phyloP scores from a whole-genome alignment of 2,113 vertebrate species.

The Labeo rohita region DNA sequence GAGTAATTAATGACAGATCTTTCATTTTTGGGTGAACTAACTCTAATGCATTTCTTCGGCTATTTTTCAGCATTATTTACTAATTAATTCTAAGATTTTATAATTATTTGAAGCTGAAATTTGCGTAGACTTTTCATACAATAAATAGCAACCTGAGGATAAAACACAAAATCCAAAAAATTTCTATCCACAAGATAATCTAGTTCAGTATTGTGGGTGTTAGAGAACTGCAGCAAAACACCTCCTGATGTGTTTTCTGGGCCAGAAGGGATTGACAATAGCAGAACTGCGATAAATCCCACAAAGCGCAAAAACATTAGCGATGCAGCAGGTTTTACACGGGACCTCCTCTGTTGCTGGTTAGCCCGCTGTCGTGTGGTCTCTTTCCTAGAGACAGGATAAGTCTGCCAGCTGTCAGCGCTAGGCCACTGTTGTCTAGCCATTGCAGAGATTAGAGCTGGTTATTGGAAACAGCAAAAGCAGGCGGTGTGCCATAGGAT shows the following conservation, averaged over 20 bases:
- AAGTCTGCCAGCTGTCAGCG: constrained; percentile 31
- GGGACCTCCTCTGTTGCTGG: neutral
- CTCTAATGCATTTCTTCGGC: too few species aligned
- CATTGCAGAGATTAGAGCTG: constrained; percentile 37
- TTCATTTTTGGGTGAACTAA: too few species aligned
- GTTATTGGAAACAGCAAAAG: constrained; percentile 24
- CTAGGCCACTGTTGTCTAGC: constrained; percentile 16
- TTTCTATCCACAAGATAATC: constrained; percentile 8
- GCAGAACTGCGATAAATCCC: constrained; percentile 2
- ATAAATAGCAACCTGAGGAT: neutral
- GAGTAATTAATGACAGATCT: too few species aligned
- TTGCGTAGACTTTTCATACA: neutral
- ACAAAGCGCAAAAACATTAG: neutral
- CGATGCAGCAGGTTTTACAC: neutral
- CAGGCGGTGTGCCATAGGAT: constrained; percentile 41
- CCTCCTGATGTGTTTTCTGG: constrained; percentile 2
- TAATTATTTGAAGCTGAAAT: neutral
- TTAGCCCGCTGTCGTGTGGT: neutral
- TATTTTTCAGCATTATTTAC: too few species aligned
- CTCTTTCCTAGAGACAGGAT: constrained; percentile 11
- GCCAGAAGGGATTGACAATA: constrained; percentile 15
- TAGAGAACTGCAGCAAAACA: neutral
- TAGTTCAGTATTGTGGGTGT: neutral
- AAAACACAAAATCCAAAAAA: neutral
- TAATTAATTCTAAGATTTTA: too few species aligned